A percentile compares a stretch with the other conserved stretches of the same genome.
Evolutionary conservation across 2,797 vertebrate species (phyloP).

Genomic region (Rallus crepitans): DNA sequence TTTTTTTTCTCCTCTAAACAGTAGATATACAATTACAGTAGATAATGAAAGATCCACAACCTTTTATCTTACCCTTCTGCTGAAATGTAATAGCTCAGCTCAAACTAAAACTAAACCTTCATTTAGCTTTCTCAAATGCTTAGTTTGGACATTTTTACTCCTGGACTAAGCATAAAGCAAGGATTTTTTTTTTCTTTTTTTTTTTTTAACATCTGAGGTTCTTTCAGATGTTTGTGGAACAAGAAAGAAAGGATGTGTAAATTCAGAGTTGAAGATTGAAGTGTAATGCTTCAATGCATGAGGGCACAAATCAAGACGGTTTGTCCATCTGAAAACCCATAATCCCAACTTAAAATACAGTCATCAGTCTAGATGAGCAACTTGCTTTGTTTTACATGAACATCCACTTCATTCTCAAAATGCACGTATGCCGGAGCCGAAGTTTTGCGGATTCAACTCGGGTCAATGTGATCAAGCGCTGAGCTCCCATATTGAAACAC

Average conservation of each 20-base stretch:
- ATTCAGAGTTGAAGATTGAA: slow-evolving; percentile 1
- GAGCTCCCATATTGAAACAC: too few species aligned
- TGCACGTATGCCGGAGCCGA: background rate
- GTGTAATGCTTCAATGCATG: background rate
- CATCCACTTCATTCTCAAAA: background rate
- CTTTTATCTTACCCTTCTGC: background rate
- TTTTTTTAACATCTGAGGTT: slow-evolving; percentile 13
- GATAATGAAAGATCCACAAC: background rate
- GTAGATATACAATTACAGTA: background rate
- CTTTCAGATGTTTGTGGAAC: slow-evolving; percentile 22
- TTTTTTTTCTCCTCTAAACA: background rate
- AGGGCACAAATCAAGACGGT: slow-evolving; percentile 21
- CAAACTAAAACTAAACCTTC: background rate
- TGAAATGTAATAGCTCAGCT: background rate
- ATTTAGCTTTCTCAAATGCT: background rate
- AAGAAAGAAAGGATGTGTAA: background rate
- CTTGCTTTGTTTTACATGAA: background rate
- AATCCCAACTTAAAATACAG: slow-evolving; percentile 7
- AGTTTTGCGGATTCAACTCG: too few species aligned
- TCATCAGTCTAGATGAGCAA: background rate
- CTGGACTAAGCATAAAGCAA: background rate
- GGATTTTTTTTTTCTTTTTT: background rate
- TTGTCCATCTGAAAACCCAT: background rate
- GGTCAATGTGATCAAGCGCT: too few species aligned
- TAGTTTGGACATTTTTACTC: background rate